Evolutionary conservation across 2,113 vertebrate genomes (phyloP).

Genomic region (Galbula dea): DNA sequence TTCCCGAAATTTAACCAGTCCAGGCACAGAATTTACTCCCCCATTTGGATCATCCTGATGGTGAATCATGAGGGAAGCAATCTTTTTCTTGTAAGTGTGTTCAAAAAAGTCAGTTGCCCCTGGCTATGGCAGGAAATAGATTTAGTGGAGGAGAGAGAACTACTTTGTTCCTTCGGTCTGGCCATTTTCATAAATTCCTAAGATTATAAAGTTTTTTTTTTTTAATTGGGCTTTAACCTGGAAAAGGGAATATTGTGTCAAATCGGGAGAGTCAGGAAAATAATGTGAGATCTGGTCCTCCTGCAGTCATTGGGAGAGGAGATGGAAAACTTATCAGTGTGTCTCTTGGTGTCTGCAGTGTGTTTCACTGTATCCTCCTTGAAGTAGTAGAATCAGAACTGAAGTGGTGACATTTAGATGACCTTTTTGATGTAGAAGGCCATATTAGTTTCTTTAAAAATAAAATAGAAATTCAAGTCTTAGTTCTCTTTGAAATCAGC

Average conservation of each 20-base stretch:
- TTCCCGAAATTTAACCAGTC: neutral
- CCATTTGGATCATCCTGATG: neutral
- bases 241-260: neutral
- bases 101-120: neutral
- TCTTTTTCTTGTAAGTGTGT: neutral
- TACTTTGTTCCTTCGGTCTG: neutral
- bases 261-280: neutral
- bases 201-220: neutral
- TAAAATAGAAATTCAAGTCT: neutral
- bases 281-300: neutral
- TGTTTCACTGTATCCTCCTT: neutral
- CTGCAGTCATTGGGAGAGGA: rapidly evolving
- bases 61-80: constrained; percentile 1
- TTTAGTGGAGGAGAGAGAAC: neutral
- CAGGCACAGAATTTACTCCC: neutral
- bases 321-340: neutral
- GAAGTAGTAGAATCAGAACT: neutral
- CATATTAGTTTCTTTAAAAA: neutral
- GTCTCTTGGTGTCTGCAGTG: rapidly evolving
- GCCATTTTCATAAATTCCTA: neutral
- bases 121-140: neutral
- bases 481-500: neutral
- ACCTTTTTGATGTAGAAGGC: neutral
- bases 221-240: neutral
- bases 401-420: neutral